Evolutionary conservation across 2,797 vertebrate genomes (phyloP), one percentile per base, ranked within the genome.

Genomic region (Acrossocheilus fasciatus): DNA sequence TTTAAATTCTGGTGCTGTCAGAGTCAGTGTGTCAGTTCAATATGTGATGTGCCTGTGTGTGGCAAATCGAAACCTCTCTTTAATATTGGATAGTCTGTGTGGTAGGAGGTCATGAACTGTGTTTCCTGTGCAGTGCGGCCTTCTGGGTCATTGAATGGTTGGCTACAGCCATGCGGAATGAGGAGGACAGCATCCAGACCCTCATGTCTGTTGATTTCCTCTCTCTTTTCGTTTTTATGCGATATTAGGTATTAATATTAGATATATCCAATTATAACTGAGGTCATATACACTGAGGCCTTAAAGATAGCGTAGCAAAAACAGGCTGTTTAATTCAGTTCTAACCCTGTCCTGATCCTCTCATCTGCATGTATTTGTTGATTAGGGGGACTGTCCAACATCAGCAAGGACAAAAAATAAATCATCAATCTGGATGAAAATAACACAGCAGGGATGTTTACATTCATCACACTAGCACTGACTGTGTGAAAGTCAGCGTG

Each of bases 61-160:
- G 70, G 45, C 81, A 82, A 69, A 84, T 82, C 88, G 17, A 85
- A 86, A 8, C 23, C 57, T 82, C 69, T 87, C 54, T 85, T 87
- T 82, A 89, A 82, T 88, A 88, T 80, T 87, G 50, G 47, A 90
- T 87, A 83, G 76, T 77, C 82, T 75, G 72, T 74, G 81, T 73
- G 76, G 86, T 82, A 72, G 82, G 69, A 73, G 88, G 83, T 81
- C 89, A 90, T 89, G 88, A 93, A 88, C 83, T 86, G 66, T 85
- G 79, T 86, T 87, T 82, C 64, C 82, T 86, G 80, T 87, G 78
- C 69, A 75, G 62, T 62, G 59, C 82, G 83, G 52, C 57, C 52
- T 84, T 82, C 69, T 69, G 39, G 87, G 73, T 70, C 78, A 77
- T 81, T 26, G 80, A 82, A 82, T 43, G 76, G 88, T 59, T 90